Percentiles rank a stretch among this genome's conserved stretches.
Conservation (phyloP, 1,140 invertebrate genomes). For the Plutomurus gul region DNA sequence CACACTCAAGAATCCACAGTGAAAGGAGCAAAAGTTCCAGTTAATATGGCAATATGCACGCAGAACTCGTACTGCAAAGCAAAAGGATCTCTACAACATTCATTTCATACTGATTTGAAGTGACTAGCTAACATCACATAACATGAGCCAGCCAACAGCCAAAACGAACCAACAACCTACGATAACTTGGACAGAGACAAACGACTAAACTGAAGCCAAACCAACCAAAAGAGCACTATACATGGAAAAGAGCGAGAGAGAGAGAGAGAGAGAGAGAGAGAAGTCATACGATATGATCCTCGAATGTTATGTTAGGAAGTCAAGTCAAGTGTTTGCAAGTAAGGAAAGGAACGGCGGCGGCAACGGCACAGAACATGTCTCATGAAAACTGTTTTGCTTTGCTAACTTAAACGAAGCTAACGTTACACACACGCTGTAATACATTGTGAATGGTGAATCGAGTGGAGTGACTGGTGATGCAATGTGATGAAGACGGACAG, state of each 20-base stretch:
- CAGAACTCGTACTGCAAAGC: conserved; percentile 1
- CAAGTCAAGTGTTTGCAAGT: too few relatives aligned
- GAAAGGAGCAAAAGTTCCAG: not conserved
- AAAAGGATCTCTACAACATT: not conserved
- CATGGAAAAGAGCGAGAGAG: not conserved
- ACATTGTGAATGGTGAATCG: not conserved
- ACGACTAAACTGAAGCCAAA: not conserved
- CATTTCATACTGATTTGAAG: not conserved
- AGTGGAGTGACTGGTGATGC: not conserved
- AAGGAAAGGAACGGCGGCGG: too few relatives aligned
- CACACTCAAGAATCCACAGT: not conserved
- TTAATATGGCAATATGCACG: conserved; percentile 20
- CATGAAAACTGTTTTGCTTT: not conserved
- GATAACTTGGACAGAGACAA: conserved; percentile 28
- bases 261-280: too few relatives aligned
- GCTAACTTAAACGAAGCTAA: too few relatives aligned
- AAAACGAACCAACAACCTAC: not conserved
- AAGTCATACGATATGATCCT: not conserved
- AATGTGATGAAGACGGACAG: not conserved
- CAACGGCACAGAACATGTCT: too few relatives aligned
- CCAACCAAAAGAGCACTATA: not conserved
- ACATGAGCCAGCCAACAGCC: not conserved
- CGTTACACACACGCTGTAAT: too few relatives aligned
- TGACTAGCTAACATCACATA: not conserved
- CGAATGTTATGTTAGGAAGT: not conserved